Evolutionary conservation across 2,888 invertebrate genomes (phyloP).

Genomic region (Seladonia tumulorum): DNA sequence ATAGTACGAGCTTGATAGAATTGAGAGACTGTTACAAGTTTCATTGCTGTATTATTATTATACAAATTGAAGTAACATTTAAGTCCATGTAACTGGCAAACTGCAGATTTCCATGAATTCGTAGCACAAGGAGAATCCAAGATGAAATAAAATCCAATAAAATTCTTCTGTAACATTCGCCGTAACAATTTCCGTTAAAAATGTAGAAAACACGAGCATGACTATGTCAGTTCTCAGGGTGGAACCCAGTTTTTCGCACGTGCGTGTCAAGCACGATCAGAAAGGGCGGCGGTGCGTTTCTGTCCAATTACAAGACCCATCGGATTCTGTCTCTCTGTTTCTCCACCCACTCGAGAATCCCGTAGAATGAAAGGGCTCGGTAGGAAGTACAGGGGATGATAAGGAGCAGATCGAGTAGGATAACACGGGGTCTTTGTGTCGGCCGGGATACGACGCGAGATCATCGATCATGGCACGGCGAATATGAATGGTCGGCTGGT

Average conservation of each 20-base stretch:
- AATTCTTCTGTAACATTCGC: too few species aligned
- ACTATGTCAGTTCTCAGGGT: neutral
- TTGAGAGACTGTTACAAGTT: too few species aligned
- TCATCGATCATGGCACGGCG: slow-evolving; percentile 54
- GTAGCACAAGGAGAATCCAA: neutral
- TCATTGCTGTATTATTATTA: too few species aligned
- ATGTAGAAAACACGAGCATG: neutral
- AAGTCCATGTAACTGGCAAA: too few species aligned
- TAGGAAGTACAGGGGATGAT: slow-evolving; percentile 47
- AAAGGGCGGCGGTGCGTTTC: slow-evolving; percentile 8
- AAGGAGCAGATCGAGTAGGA: slow-evolving; percentile 56
- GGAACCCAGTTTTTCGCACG: neutral
- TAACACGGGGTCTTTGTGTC: slow-evolving; percentile 48
- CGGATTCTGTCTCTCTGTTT: slow-evolving; percentile 19
- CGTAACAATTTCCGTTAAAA: neutral
- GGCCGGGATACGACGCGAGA: slow-evolving; percentile 43
- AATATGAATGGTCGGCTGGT: slow-evolving; percentile 53
- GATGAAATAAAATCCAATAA: neutral
- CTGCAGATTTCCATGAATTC: too few species aligned
- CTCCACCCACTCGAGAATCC: slow-evolving; percentile 38
- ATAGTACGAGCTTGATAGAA: too few species aligned
- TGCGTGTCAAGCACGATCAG: neutral
- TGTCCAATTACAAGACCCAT: slow-evolving; percentile 43
- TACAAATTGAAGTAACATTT: too few species aligned
- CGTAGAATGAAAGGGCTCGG: slow-evolving; percentile 26